phyloP scores from a whole-genome alignment of 2,113 vertebrate species.

The Microcebus jonahi region DNA sequence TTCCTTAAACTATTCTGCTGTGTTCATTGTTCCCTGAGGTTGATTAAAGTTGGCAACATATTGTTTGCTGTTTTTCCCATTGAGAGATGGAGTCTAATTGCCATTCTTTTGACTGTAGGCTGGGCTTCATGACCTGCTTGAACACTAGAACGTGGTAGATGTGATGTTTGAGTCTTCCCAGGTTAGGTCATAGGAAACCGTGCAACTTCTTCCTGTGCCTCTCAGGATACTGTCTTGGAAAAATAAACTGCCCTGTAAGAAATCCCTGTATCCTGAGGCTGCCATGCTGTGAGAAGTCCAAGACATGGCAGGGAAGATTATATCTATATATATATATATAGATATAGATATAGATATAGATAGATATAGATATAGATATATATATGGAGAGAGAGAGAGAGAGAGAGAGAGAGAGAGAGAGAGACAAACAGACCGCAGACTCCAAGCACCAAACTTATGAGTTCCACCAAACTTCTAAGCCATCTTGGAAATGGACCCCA shows the following conservation, averaged over 20 bases:
- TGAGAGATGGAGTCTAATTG: not conserved
- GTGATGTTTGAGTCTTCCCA: not conserved
- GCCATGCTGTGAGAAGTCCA: not conserved
- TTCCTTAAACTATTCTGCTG: not conserved
- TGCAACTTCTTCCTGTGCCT: not conserved
- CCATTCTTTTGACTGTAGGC: not conserved
- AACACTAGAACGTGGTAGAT: not conserved
- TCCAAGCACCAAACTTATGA: not conserved
- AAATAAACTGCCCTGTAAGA: not conserved
- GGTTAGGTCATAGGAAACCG: not conserved
- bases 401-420: not conserved
- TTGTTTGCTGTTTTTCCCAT: not conserved
- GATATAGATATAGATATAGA: not conserved
- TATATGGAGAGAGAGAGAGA: not conserved
- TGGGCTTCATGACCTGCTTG: not conserved
- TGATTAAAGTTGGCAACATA: not conserved
- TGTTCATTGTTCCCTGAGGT: not conserved
- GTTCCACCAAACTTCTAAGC: not conserved
- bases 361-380: no score
- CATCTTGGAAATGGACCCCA: not conserved
- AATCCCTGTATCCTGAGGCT: not conserved
- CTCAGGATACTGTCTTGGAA: not conserved
- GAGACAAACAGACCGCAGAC: not conserved
- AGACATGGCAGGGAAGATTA: not conserved
- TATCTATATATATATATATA: not conserved